Percentiles rank a stretch among this genome's conserved stretches.
These are phyloP conservation scores for Lophotis ruficrista DNA, from an alignment of 2,113 vertebrate genomes.

Conservation along the genomic window DNA sequence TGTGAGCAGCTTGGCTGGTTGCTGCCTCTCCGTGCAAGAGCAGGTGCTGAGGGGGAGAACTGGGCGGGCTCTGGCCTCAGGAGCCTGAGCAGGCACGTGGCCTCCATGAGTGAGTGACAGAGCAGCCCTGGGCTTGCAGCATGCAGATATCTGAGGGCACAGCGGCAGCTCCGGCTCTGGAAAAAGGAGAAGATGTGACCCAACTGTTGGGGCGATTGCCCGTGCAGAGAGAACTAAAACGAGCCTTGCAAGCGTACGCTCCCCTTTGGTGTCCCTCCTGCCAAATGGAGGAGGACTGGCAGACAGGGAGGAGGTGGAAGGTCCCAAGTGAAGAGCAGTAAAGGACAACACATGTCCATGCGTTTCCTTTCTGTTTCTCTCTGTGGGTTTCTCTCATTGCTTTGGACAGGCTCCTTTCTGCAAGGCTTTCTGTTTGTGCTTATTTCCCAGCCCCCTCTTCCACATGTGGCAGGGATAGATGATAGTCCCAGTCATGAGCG, in stretches of 20 bases:
- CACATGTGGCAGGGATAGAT: neutral
- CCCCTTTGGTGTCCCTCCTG: neutral
- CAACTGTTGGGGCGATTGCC: neutral
- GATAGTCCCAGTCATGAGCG: neutral
- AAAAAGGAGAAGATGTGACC: neutral
- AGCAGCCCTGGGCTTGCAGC: neutral
- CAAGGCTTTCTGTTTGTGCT: neutral
- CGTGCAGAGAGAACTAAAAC: neutral
- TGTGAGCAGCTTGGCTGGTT: too few relatives aligned
- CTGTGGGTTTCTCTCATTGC: neutral
- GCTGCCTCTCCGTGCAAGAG: neutral
- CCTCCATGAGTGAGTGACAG: neutral
- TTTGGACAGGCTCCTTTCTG: neutral
- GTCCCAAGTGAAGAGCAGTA: neutral
- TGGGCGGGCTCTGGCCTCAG: neutral
- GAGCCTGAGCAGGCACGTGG: neutral
- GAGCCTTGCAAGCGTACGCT: neutral
- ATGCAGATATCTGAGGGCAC: neutral
- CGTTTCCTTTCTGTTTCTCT: neutral
- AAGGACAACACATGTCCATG: neutral
- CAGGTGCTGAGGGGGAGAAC: neutral
- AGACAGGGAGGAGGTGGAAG: neutral
- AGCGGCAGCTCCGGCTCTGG: neutral
- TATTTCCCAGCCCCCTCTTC: neutral
- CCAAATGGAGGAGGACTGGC: neutral